phyloP scores from a whole-genome alignment of 2,113 vertebrate species.

The Corythoichthys intestinalis region DNA sequence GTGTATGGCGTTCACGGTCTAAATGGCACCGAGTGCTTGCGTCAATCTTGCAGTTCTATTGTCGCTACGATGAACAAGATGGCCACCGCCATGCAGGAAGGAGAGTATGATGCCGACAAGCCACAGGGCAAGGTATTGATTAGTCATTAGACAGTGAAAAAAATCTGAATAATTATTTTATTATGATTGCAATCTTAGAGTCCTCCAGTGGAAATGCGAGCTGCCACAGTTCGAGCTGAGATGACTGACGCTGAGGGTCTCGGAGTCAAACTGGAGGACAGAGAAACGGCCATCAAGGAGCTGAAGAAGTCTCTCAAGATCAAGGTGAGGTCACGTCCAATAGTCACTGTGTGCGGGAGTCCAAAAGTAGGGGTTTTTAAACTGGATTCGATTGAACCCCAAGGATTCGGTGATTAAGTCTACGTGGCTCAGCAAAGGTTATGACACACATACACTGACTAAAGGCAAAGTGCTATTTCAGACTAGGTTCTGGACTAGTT shows the following conservation, averaged over 20 bases:
- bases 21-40: slow-evolving; percentile 83
- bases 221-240: slow-evolving; percentile 86
- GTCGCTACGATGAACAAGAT: slow-evolving; percentile 97
- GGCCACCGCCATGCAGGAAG: slow-evolving; percentile 98
- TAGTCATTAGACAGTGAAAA: too few species aligned
- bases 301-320: slow-evolving; percentile 97
- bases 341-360: background rate
- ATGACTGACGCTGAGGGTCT: slow-evolving; percentile 94
- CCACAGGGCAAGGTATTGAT: slow-evolving; percentile 70
- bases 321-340: slow-evolving; percentile 73
- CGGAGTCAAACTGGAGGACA: slow-evolving; percentile 91
- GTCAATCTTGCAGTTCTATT: slow-evolving; percentile 87
- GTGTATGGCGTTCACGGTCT: slow-evolving; percentile 66
- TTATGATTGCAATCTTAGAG: slow-evolving; percentile 32
- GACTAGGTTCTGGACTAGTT: too few species aligned
- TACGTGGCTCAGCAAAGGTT: too few species aligned
- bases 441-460: too few species aligned
- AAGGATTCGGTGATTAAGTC: too few species aligned
- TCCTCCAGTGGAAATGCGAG: slow-evolving; percentile 82
- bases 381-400: too few species aligned
- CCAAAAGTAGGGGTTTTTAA: too few species aligned
- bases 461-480: too few species aligned
- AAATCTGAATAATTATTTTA: too few species aligned
- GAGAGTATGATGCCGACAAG: slow-evolving; percentile 90
- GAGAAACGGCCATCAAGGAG: slow-evolving; percentile 93